Percentiles rank a stretch among this genome's conserved stretches.
Evolutionary conservation across 2,888 invertebrate species (phyloP).

Genomic region (Erebia epiphron): DNA sequence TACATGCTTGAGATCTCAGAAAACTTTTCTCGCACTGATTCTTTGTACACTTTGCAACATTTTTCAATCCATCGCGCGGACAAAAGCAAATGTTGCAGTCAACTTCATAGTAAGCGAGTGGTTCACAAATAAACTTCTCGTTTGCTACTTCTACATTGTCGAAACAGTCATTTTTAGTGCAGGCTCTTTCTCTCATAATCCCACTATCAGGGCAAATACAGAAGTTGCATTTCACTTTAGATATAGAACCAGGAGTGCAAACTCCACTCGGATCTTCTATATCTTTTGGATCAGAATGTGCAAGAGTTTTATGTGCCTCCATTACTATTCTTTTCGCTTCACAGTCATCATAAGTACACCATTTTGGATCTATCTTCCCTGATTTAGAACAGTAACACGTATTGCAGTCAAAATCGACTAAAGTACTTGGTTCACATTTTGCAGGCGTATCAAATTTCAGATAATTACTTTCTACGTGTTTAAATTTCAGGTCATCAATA

Average conservation of each 20-base stretch:
- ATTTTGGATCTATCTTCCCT: constrained; percentile 68
- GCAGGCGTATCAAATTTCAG: constrained; percentile 49
- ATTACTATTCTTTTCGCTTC: constrained; percentile 55
- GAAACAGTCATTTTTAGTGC: constrained; percentile 64
- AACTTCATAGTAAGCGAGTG: constrained; percentile 65
- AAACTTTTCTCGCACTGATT: constrained; percentile 66
- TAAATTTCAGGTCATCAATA: constrained; percentile 38
- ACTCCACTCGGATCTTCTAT: constrained; percentile 39
- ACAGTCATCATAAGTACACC: constrained; percentile 75
- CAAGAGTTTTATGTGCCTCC: constrained; percentile 47
- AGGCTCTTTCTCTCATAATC: constrained; percentile 52
- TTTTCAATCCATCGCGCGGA: constrained; percentile 65
- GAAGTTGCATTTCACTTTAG: constrained; percentile 67
- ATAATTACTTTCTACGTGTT: constrained; percentile 33
- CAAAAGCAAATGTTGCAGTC: constrained; percentile 75
- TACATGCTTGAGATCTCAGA: constrained; percentile 59
- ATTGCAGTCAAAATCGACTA: constrained; percentile 71
- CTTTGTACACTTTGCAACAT: constrained; percentile 71
- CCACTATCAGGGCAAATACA: constrained; percentile 72
- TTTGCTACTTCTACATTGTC: constrained; percentile 40
- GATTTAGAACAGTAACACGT: constrained; percentile 68
- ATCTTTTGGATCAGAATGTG: constrained; percentile 1
- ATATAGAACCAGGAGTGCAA: constrained; percentile 65
- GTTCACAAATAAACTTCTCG: constrained; percentile 62
- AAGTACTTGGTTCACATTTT: constrained; percentile 65